phyloP scores from a whole-genome alignment of 2,888 invertebrate species.

The Odontomyia ornata region DNA sequence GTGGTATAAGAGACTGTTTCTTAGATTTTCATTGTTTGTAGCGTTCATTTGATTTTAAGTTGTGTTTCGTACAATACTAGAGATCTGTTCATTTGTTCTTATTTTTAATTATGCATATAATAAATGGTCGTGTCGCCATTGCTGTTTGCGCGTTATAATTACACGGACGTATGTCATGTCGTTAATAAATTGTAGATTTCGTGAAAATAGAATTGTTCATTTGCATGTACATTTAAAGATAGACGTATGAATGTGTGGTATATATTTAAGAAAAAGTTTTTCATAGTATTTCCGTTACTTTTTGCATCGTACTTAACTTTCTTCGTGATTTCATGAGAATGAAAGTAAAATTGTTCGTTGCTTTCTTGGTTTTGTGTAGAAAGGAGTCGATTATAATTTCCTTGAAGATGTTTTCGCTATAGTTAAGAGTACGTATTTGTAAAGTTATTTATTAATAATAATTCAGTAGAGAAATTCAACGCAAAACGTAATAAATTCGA shows the following conservation, averaged over 20 bases:
- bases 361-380: conserved; percentile 30
- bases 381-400: conserved; percentile 11
- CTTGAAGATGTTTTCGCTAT: conserved; percentile 33
- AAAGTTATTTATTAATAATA: conserved; percentile 33
- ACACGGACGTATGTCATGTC: conserved; percentile 11
- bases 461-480: no score
- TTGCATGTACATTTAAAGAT: not conserved
- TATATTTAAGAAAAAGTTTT: not conserved
- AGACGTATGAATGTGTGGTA: not conserved
- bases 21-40: not conserved
- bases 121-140: not conserved
- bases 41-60: not conserved
- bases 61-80: not conserved
- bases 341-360: not conserved
- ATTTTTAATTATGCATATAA: not conserved
- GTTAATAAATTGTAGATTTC: not conserved
- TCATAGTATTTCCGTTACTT: conserved; percentile 9
- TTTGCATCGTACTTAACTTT: conserved; percentile 9
- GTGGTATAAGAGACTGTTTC: not conserved
- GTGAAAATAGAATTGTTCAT: conserved; percentile 1
- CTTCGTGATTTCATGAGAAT: no score
- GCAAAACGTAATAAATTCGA: conserved; percentile 60
- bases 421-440: conserved; percentile 8
- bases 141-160: not conserved
- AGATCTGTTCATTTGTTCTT: not conserved